Evolutionary conservation across 2,888 invertebrate genomes (phyloP).

Genomic region (Pollenia amentaria): DNA sequence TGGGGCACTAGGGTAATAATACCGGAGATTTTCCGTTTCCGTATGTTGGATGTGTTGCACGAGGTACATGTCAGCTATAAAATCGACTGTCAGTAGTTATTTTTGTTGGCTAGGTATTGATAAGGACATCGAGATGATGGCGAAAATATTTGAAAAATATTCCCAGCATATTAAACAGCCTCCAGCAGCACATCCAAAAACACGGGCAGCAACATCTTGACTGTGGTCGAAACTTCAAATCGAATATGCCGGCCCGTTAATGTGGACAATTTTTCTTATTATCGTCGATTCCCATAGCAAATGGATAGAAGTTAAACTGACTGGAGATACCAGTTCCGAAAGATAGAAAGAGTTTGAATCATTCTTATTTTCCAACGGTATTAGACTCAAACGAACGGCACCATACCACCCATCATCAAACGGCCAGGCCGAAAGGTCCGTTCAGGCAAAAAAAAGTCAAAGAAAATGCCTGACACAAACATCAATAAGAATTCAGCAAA

Average conservation of each 20-base stretch:
- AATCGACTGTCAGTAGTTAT: constrained; percentile 49
- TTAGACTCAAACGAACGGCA: constrained; percentile 53
- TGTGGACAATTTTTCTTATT: constrained; percentile 63
- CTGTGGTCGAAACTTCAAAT: constrained; percentile 61
- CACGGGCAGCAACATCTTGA: constrained; percentile 46
- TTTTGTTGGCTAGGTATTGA: constrained; percentile 66
- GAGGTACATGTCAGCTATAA: constrained; percentile 58
- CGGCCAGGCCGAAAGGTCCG: too few species aligned
- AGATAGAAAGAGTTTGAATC: constrained; percentile 38
- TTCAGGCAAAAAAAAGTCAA: too few species aligned
- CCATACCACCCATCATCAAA: constrained; percentile 67
- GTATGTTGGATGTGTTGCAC: constrained; percentile 21
- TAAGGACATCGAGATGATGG: constrained; percentile 48
- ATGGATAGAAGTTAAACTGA: constrained; percentile 39
- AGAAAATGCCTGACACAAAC: too few species aligned
- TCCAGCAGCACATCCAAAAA: constrained; percentile 31
- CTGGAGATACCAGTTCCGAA: constrained; percentile 9
- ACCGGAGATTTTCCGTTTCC: too few species aligned
- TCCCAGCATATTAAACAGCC: constrained; percentile 57
- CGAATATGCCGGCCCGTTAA: constrained; percentile 71
- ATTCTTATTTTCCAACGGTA: constrained; percentile 53
- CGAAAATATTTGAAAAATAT: constrained; percentile 45
- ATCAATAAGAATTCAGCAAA: constrained; percentile 46
- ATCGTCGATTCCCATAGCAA: constrained; percentile 60
- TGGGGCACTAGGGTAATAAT: too few species aligned